These are phyloP conservation scores for Furcifer pardalis DNA, from an alignment of 2,797 vertebrate species.

Conservation along the genomic window DNA sequence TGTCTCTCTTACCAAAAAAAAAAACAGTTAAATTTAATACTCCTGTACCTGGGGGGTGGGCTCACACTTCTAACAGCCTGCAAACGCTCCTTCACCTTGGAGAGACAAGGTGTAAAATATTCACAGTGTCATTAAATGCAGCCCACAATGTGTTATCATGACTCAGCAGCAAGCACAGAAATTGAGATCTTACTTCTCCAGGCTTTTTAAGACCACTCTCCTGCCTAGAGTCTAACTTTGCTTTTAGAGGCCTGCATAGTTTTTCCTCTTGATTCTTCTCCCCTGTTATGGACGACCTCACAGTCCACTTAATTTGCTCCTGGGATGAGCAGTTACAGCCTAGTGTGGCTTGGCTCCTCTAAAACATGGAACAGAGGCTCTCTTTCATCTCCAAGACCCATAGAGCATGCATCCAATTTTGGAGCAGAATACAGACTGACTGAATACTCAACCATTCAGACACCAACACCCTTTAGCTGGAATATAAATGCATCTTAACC, in stretches of 20 bases:
- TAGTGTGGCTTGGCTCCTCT: neutral
- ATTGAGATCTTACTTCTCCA: slow-evolving; percentile 5
- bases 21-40: neutral
- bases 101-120: slow-evolving; percentile 14
- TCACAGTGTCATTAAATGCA: neutral
- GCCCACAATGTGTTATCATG: accelerated
- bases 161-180: slow-evolving; percentile 13
- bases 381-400: neutral
- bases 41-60: neutral
- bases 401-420: neutral
- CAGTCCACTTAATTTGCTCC: neutral
- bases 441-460: neutral
- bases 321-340: neutral
- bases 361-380: neutral
- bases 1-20: too few species aligned
- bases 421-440: neutral
- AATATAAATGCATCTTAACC: neutral
- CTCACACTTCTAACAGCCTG: slow-evolving; percentile 17
- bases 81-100: slow-evolving; percentile 11
- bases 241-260: neutral
- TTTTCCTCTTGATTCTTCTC: neutral
- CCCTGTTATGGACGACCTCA: neutral
- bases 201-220: neutral
- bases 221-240: neutral
- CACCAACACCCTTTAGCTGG: neutral